phyloP scores from a whole-genome alignment of 2,113 vertebrate species.

The Phalacrocorax brasilianus region DNA sequence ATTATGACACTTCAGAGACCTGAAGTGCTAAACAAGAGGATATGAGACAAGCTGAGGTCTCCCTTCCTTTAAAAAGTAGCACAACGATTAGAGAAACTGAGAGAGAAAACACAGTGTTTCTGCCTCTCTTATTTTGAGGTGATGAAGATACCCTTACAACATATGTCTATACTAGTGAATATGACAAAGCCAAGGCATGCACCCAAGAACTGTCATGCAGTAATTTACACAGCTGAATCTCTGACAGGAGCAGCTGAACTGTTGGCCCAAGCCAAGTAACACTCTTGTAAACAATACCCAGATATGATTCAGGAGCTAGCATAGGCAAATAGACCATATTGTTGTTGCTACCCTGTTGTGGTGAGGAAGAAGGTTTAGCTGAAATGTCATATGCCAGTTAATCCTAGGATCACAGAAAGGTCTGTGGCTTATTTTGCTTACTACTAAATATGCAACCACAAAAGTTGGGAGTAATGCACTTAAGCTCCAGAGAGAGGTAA shows the following conservation, averaged over 20 bases:
- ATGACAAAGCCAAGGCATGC: not conserved
- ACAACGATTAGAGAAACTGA: not conserved
- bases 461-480: conserved; percentile 40
- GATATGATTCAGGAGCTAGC: not conserved
- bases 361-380: not conserved
- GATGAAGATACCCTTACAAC: not conserved
- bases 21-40: not conserved
- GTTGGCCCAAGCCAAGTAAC: not conserved
- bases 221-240: not conserved
- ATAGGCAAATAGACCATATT: not conserved
- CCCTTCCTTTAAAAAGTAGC: not conserved
- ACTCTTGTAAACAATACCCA: not conserved
- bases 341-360: not conserved
- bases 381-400: conserved; percentile 31
- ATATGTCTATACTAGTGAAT: not conserved
- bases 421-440: conserved; percentile 61
- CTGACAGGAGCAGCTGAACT: not conserved
- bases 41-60: not conserved
- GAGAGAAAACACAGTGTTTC: not conserved
- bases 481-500: conserved; percentile 55
- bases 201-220: not conserved
- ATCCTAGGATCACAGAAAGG: conserved; percentile 19
- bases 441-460: conserved; percentile 54
- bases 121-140: not conserved
- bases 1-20: not conserved